These are phyloP conservation scores for Notodromas monacha DNA, from an alignment of 2,888 invertebrate species.

Conservation along the genomic window DNA sequence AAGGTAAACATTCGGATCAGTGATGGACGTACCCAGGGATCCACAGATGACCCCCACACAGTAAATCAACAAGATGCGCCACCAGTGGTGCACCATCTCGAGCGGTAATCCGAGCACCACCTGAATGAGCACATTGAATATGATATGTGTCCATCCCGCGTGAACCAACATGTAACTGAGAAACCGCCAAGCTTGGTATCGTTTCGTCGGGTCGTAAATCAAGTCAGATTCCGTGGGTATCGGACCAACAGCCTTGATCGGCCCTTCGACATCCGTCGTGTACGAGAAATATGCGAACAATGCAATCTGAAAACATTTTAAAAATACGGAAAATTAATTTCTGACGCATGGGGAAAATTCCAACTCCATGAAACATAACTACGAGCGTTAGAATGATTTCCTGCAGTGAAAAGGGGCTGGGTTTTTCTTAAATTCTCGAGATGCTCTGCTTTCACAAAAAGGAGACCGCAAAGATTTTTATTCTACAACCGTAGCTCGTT, in stretches of 20 bases:
- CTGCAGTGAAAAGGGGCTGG: too few species aligned
- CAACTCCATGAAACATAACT: background rate
- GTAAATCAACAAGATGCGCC: constrained; percentile 56
- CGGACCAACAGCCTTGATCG: constrained; percentile 21
- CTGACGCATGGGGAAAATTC: too few species aligned
- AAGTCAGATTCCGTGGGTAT: constrained; percentile 43
- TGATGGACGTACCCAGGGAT: constrained; percentile 38
- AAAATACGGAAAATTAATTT: too few species aligned
- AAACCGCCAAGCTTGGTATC: constrained; percentile 70
- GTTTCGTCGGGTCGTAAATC: constrained; percentile 54
- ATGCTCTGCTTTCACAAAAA: too few species aligned
- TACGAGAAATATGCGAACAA: constrained; percentile 21
- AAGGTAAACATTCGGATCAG: constrained; percentile 40
- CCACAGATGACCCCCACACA: constrained; percentile 52
- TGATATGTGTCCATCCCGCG: constrained; percentile 59
- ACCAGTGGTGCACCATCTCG: constrained; percentile 85
- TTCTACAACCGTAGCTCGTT: too few species aligned
- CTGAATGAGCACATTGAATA: constrained; percentile 68
- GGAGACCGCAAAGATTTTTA: too few species aligned
- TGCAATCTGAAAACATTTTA: too few species aligned
- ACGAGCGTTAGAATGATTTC: too few species aligned
- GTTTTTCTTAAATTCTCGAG: too few species aligned
- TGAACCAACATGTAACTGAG: constrained; percentile 86
- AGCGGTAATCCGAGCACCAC: constrained; percentile 67
- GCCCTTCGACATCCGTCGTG: constrained; percentile 18